These are phyloP conservation scores for Typhlomys cinereus DNA, from an alignment of 2,113 vertebrate genomes.

Conservation along the genomic window DNA sequence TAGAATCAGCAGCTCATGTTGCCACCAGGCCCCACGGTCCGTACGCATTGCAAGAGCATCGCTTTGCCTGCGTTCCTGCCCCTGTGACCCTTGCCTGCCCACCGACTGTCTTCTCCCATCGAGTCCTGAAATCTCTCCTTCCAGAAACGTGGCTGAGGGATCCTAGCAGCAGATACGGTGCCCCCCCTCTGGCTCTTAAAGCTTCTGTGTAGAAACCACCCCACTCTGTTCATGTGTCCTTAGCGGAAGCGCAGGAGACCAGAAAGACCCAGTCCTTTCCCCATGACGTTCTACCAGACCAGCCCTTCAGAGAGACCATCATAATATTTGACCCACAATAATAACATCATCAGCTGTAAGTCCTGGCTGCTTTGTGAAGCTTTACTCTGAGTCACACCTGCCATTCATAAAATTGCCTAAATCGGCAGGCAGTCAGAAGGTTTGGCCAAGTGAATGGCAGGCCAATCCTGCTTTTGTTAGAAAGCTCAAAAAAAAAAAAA, in stretches of 20 bases:
- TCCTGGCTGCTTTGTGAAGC: not conserved
- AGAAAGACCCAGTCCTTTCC: not conserved
- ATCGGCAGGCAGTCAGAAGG: not conserved
- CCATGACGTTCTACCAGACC: not conserved
- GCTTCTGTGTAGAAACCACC: not conserved
- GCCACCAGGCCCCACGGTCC: no score
- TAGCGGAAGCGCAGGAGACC: not conserved
- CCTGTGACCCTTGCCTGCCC: not conserved
- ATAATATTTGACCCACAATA: not conserved
- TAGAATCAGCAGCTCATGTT: not conserved
- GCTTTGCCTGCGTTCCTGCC: not conserved
- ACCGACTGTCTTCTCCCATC: not conserved
- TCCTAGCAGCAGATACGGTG: no score
- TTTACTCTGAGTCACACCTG: not conserved
- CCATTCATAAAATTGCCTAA: not conserved
- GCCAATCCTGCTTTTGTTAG: slow-evolving; percentile 1
- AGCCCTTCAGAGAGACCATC: not conserved
- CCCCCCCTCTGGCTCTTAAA: not conserved
- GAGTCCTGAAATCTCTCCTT: not conserved
- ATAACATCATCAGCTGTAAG: not conserved
- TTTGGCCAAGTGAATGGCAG: not conserved
- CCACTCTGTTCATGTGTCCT: not conserved
- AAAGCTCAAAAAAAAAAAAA: not conserved
- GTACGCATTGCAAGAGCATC: not conserved
- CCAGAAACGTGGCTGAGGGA: not conserved